These are phyloP conservation scores for Agelastica alni DNA, from an alignment of 2,888 invertebrate species.

Conservation along the genomic window DNA sequence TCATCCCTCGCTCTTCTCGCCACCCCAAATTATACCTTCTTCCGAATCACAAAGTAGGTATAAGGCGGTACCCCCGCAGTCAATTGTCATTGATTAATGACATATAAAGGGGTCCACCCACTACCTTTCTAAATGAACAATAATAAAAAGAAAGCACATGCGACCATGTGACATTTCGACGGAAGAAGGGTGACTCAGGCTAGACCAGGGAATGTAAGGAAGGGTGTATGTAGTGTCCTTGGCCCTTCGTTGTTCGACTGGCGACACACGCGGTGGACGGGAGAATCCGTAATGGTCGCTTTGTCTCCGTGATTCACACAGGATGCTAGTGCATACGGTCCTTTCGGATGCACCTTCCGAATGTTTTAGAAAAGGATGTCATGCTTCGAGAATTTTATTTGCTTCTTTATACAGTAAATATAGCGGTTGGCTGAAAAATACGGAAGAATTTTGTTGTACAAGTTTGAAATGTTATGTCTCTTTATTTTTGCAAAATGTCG, in stretches of 20 bases:
- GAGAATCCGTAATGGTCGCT: slow-evolving; percentile 45
- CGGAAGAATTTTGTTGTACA: too few relatives aligned
- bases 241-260: slow-evolving; percentile 23
- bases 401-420: not conserved
- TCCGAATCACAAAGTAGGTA: slow-evolving; percentile 26
- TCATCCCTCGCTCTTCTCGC: slow-evolving; percentile 9
- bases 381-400: slow-evolving; percentile 6
- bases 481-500: too few relatives aligned
- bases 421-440: not conserved
- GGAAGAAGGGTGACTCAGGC: slow-evolving; percentile 35
- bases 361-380: slow-evolving; percentile 11
- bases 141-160: slow-evolving; percentile 36
- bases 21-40: slow-evolving; percentile 16
- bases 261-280: slow-evolving; percentile 3
- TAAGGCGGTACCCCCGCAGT: slow-evolving; percentile 25
- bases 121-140: slow-evolving; percentile 34
- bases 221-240: slow-evolving; percentile 23
- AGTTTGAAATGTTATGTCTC: too few relatives aligned
- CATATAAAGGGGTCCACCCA: slow-evolving; percentile 30
- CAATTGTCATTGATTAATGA: slow-evolving; percentile 34
- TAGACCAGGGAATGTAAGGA: slow-evolving; percentile 17
- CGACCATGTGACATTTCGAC: slow-evolving; percentile 37
- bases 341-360: slow-evolving; percentile 49
- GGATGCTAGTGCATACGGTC: slow-evolving; percentile 52
- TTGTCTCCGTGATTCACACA: slow-evolving; percentile 54